Conservation (phyloP, 2,797 vertebrate species). For the Alca torda region DNA sequence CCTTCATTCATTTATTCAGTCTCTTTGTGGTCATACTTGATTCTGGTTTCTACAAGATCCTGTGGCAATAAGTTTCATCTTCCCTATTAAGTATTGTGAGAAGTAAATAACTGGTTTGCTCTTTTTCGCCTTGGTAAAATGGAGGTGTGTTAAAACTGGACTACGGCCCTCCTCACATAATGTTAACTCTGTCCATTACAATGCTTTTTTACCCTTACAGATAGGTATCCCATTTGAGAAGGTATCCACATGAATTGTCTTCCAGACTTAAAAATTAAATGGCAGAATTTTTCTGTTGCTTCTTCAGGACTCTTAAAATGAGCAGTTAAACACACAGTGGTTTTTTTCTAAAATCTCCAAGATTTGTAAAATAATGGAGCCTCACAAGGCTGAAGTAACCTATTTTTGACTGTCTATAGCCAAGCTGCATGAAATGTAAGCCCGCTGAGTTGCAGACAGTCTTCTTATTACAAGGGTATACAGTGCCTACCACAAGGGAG, state of each 20-base stretch:
- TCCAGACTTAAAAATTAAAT: background rate
- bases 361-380: background rate
- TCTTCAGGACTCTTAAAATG: background rate
- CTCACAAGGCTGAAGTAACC: background rate
- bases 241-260: background rate
- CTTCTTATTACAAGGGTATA: slow-evolving; percentile 38
- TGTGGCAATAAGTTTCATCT: background rate
- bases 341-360: background rate
- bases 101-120: background rate
- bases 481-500: slow-evolving; percentile 42
- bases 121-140: background rate
- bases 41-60: background rate
- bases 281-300: background rate
- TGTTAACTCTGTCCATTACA: background rate
- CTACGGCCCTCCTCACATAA: accelerated
- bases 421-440: background rate
- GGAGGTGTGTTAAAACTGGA: background rate
- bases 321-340: background rate
- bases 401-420: background rate
- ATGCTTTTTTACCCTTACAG: background rate
- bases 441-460: background rate
- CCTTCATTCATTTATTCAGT: background rate
- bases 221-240: background rate
- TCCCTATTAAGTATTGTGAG: background rate
- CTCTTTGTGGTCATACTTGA: background rate